These are phyloP conservation scores for Zeugodacus cucurbitae DNA, from an alignment of 1,140 invertebrate species.

Conservation along the genomic window DNA sequence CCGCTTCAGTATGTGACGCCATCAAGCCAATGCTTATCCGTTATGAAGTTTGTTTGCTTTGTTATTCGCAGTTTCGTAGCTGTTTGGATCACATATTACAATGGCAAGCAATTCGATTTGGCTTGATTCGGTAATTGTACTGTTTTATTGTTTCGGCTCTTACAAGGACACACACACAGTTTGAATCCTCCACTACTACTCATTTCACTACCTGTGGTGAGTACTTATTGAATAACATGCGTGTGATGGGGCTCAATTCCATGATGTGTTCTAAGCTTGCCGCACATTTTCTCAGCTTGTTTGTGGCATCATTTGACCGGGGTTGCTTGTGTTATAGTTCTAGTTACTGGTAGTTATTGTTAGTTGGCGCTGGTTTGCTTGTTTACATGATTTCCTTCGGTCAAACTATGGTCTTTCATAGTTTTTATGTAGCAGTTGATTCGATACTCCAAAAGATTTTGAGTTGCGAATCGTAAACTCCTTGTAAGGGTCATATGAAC, in stretches of 20 bases:
- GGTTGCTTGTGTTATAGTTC: background rate
- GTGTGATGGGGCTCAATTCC: constrained; percentile 15
- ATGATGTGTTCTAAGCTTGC: background rate
- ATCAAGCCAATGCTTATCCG: background rate
- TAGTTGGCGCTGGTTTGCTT: background rate
- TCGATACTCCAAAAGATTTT: too few species aligned
- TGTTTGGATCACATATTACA: constrained; percentile 46
- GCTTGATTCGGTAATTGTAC: constrained; percentile 54
- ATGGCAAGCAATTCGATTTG: constrained; percentile 56
- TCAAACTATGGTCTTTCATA: too few species aligned
- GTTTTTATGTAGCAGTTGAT: background rate
- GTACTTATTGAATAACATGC: background rate
- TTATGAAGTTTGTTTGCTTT: background rate
- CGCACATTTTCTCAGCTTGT: background rate
- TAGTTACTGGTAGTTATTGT: background rate
- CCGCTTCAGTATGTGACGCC: too few species aligned
- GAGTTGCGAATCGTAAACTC: too few species aligned
- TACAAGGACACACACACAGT: too few species aligned
- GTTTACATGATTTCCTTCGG: background rate
- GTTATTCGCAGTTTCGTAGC: background rate
- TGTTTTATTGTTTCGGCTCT: background rate
- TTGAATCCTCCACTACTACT: background rate
- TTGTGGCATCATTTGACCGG: background rate
- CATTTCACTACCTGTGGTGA: background rate
- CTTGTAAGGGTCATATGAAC: too few species aligned